Base-by-base conservation (phyloP, 30 jellyfish, hydroid and myxozoan species). In the Catostylus mosaicus region DNA sequence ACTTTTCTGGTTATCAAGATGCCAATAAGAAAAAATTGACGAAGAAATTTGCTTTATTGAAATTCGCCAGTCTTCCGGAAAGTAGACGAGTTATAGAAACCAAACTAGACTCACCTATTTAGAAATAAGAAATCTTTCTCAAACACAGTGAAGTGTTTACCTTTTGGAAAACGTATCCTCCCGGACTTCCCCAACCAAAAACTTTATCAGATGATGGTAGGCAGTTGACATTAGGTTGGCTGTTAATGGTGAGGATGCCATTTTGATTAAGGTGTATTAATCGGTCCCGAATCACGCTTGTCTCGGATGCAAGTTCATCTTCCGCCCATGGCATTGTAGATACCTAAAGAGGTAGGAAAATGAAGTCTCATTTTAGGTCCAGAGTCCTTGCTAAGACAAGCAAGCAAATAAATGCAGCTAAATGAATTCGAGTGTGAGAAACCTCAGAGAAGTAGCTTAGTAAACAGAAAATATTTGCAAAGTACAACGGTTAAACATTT, bases 101-200 rank as follows among this genome's bases (percentile, higher is more conserved):
- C 35, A 76, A 68, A 10, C 37, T 1, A 3, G 59, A 77, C 88
- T 77, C 88, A 77, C 88, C 88, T 77, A 57, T 48, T 40, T 32
- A 18, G 37, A 59, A 77, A 29, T 3, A 76, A 76, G 75, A 75
- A 75, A 57, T 64, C 65, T 47, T 57, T 77, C 36, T 47, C 38
- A 77, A 40, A 67, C 73, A 52, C 68, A 26, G 22, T 67, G 71
- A 69, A 24, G 84, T 67, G 71, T 64, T 82, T 80, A 88, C 97
- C 91, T 90, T 90, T 74, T 90, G 97, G 80, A 80, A 90, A 60
- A 90, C 91, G 73, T 84, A 90, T 31, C 97, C 97, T 45, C 97
- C 97, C 70, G 97, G 96, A 67, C 96, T 77, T 35, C 97, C 97
- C 97, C 97, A 90, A 57, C 97, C 97, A 79, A 90, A 78, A 19